phyloP scores from a whole-genome alignment of 2,797 vertebrate species.

The Sternotherus odoratus region DNA sequence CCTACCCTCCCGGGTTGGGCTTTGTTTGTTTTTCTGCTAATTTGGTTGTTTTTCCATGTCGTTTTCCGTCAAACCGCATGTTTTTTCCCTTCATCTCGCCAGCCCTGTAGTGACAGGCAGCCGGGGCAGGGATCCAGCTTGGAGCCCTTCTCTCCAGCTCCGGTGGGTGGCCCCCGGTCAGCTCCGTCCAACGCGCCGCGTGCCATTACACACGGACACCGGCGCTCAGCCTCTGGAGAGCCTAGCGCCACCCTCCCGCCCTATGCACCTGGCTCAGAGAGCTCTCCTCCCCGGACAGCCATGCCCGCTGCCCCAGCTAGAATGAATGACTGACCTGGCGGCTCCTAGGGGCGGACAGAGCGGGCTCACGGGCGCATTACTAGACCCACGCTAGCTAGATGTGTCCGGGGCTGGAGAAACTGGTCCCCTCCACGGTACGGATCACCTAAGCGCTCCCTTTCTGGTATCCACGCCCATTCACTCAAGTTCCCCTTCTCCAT shows the following conservation, averaged over 20 bases:
- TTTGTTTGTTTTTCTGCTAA: slow-evolving; percentile 84
- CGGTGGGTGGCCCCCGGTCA: background rate
- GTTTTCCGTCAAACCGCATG: slow-evolving; percentile 82
- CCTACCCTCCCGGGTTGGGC: slow-evolving; percentile 45
- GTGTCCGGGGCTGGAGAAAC: background rate
- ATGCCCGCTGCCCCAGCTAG: background rate
- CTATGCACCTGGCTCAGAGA: background rate
- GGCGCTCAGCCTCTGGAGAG: background rate
- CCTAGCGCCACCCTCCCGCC: background rate
- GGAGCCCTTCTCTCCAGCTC: slow-evolving; percentile 24
- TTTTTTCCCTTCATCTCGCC: slow-evolving; percentile 80
- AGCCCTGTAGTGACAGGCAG: slow-evolving; percentile 64
- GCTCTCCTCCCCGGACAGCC: background rate
- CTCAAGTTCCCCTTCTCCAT: slow-evolving; percentile 32
- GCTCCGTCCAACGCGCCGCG: background rate
- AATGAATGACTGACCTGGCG: too few species aligned
- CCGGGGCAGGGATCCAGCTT: slow-evolving; percentile 56
- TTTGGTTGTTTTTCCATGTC: slow-evolving; percentile 84
- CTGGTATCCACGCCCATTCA: slow-evolving; percentile 32
- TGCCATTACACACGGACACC: background rate
- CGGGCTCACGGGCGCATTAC: background rate
- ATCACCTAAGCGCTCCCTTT: background rate
- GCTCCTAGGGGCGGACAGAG: background rate
- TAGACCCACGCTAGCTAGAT: background rate
- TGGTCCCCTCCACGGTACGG: background rate